Evolutionary conservation across 2,113 vertebrate genomes (phyloP), one percentile per base, ranked within the genome.

Genomic region (Anguilla japonica): DNA sequence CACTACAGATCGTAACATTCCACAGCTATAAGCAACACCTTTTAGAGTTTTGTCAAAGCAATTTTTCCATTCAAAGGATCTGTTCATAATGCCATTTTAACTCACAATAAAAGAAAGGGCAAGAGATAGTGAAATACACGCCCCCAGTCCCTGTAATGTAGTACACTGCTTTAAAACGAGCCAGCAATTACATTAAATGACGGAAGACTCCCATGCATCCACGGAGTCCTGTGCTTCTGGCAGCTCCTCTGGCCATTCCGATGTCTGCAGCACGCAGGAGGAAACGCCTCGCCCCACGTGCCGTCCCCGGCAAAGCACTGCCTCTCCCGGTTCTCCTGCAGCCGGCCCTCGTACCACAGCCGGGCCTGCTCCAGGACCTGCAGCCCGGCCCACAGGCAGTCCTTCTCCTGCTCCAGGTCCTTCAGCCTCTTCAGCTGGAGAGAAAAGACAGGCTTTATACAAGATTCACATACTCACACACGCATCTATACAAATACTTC

Each of bases 321-420:
- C 56, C 56, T 87, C 71, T 39, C 40, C 18, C 81, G 26, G 89
- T 94, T 93, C 43, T 93, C 88, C 67, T 91, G 40, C 43, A 95
- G 91, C 18, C 26, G 90, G 82, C 91, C 91, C 9, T 92, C 89
- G 90, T 95, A 96, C 94, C 95, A 95, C 41, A 92, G 79, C 1
- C 89, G 92, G 82, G 93, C 81, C 87, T 91, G 93, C 29, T 96
- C 94, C 89, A 96, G 89, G 34, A 94, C 86, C 85, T 95, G 92
- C 89, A 96, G 87, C 22, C 95, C 94, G 0, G 85, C 91, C 89
- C 90, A 95, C n/a, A 96, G 92, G 9, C 87, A 89, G 60, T 96
- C 95, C 88, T 95, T 96, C 90, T 96, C 94, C 84, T 89, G 89
- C 87, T 96, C 95, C 9, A 96, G 85, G 41, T 94, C 93, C 88